Base-by-base conservation (phyloP, 2,797 vertebrate genomes). In the Anguilla obscura region DNA sequence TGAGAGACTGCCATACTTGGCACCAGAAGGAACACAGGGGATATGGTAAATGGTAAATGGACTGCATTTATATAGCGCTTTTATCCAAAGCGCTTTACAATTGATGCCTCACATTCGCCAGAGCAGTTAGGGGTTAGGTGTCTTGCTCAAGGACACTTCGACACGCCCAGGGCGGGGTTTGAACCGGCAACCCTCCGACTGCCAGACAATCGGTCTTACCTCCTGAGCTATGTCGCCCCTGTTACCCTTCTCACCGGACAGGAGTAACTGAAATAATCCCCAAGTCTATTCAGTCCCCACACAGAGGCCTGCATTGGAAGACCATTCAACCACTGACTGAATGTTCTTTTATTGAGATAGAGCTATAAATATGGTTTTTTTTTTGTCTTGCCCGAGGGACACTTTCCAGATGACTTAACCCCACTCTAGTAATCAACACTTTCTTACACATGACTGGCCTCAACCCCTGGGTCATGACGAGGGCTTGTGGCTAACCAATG, bases 351-450 rank as follows among this genome's bases (percentile, higher is more conserved):
- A 18, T 79, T 40, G 33, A 79, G 12, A 79, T 36, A 40, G 33
- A 18, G 33, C 74, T 79, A 21, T 56, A 56, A 84, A 56, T 54
- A 30, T 56, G 3, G 21, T 84, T 84, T 33, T 84, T 45, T 54
- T 52, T 45, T 45, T 45, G 40, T 45, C 40, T 45, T 56, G 52
- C 50, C 50, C 1, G 52, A 56, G 50, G 83, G 48, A 54, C 83
- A 84, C 52, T 54, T 84, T 54, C 83, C 83, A 84, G 45, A 48
- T 30, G 83, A 84, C n/a, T 84, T 56, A 84, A 54, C 24, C 52
- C 50, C 21, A 50, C 52, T 27, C 83, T 33, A 54, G 48, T 54
- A 54, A 84, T 84, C 52, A 54, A 30, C 27, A 1, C 50, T 33
- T 1, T 84, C 48, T 56, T 84, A 50, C 14, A 21, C n/a, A 56